phyloP scores from a whole-genome alignment of 1,140 invertebrate genomes.

The Araneus ventricosus region DNA sequence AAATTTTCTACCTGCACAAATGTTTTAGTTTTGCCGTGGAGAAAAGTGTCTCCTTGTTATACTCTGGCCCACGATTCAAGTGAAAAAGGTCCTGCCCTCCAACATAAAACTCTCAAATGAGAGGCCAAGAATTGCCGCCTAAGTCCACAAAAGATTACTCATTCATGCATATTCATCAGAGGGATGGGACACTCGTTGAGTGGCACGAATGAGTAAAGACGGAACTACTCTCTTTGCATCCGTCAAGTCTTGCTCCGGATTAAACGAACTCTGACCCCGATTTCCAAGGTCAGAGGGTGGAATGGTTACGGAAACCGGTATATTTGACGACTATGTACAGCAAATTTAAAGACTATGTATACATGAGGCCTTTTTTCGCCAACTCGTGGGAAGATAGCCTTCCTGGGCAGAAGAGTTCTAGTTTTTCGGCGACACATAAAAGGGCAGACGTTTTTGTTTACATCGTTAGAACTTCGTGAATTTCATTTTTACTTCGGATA shows the following conservation, averaged over 20 bases:
- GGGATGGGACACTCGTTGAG: conserved; percentile 64
- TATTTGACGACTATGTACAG: conserved; percentile 40
- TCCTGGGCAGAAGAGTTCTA: not conserved
- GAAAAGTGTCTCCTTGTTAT: conserved; percentile 37
- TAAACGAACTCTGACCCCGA: conserved; percentile 70
- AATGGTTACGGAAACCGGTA: conserved; percentile 58
- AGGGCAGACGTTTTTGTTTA: conserved; percentile 11
- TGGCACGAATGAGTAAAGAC: conserved; percentile 56
- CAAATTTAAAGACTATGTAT: conserved; percentile 49
- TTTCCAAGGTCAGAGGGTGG: conserved; percentile 68
- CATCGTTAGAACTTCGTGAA: not conserved
- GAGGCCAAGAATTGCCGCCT: conserved; percentile 53
- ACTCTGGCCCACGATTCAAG: conserved; percentile 57
- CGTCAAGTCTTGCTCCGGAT: conserved; percentile 62
- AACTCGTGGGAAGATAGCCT: conserved; percentile 48
- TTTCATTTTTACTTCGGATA: not conserved
- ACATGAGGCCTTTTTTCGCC: not conserved
- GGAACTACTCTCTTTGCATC: conserved; percentile 53
- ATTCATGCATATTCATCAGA: conserved; percentile 62
- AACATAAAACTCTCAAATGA: conserved; percentile 50
- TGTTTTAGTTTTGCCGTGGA: not conserved
- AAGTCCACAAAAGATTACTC: conserved; percentile 67
- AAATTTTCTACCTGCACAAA: not conserved
- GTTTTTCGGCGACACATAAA: not conserved
- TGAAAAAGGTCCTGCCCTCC: conserved; percentile 49